Conservation (phyloP, 2,888 invertebrate species). For the Platycheirus albimanus region DNA sequence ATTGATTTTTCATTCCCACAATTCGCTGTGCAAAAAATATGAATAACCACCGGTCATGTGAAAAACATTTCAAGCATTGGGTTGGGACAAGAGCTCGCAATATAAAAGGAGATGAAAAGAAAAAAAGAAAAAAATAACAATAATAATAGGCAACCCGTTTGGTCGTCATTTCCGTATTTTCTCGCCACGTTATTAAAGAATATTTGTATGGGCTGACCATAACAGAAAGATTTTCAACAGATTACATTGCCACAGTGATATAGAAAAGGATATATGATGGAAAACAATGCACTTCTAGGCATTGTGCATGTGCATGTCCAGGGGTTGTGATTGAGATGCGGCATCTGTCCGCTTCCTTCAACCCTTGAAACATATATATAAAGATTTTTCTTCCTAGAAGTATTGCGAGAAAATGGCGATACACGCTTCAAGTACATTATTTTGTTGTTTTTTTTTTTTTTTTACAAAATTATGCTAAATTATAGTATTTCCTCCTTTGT, state of each 20-base stretch:
- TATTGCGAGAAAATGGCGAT: constrained; percentile 26
- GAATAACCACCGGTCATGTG: constrained; percentile 5
- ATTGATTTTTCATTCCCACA: constrained; percentile 33
- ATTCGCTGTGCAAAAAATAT: constrained; percentile 23
- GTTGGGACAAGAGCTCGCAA: constrained; percentile 33
- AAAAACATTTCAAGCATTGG: constrained; percentile 7
- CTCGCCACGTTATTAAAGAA: constrained; percentile 70
- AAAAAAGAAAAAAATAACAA: too few relatives aligned
- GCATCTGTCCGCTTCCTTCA: constrained; percentile 61
- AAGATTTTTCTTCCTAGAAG: background rate
- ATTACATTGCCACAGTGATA: constrained; percentile 44
- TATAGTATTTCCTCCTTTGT: constrained; percentile 62
- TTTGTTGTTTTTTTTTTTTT: background rate
- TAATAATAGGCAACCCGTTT: constrained; percentile 68
- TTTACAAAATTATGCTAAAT: constrained; percentile 69
- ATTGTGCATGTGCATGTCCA: constrained; percentile 44
- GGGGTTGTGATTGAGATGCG: constrained; percentile 56
- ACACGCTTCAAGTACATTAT: constrained; percentile 8
- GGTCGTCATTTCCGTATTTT: constrained; percentile 58
- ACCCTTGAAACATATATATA: constrained; percentile 52
- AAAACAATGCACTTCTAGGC: constrained; percentile 13
- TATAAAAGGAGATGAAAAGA: constrained; percentile 26
- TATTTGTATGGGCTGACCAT: constrained; percentile 78
- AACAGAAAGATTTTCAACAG: constrained; percentile 75
- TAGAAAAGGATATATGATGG: constrained; percentile 19